These are phyloP conservation scores for Watsonalla cultraria DNA, from an alignment of 2,888 invertebrate species.

Conservation along the genomic window DNA sequence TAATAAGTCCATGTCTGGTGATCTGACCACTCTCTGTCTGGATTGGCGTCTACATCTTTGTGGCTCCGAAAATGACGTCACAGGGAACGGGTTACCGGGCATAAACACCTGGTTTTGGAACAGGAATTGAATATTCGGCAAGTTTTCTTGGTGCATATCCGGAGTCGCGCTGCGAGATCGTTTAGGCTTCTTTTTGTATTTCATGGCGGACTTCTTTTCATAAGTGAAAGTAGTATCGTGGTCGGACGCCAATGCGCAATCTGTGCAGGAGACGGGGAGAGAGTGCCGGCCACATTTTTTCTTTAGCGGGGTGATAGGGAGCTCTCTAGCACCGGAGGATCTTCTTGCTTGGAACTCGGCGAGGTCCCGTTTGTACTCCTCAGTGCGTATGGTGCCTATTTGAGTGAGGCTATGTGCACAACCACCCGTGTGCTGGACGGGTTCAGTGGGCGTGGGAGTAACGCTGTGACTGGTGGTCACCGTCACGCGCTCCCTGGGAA, in stretches of 20 bases:
- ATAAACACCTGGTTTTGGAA: constrained; percentile 75
- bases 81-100: constrained; percentile 56
- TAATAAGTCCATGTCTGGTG: constrained; percentile 43
- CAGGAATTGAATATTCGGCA: constrained; percentile 69
- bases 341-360: constrained; percentile 72
- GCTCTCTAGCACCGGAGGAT: constrained; percentile 45
- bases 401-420: constrained; percentile 28
- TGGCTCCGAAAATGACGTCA: constrained; percentile 51
- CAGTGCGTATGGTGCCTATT: constrained; percentile 66
- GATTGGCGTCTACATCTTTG: constrained; percentile 31
- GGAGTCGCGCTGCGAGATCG: constrained; percentile 46
- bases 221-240: constrained; percentile 65
- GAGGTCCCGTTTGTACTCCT: constrained; percentile 68
- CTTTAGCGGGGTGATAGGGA: constrained; percentile 49
- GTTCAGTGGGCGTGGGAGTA: constrained; percentile 30
- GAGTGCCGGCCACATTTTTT: constrained; percentile 66
- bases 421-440: constrained; percentile 12
- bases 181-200: constrained; percentile 61
- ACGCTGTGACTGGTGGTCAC: constrained; percentile 54
- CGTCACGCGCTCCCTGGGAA: constrained; percentile 65
- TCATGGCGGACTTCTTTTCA: constrained; percentile 62
- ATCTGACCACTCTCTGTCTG: constrained; percentile 32
- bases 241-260: constrained; percentile 45
- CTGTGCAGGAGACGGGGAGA: constrained; percentile 62
- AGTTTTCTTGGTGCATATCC: constrained; percentile 39